phyloP scores from a whole-genome alignment of 2,888 invertebrate species.

The Cataglyphis livida region DNA sequence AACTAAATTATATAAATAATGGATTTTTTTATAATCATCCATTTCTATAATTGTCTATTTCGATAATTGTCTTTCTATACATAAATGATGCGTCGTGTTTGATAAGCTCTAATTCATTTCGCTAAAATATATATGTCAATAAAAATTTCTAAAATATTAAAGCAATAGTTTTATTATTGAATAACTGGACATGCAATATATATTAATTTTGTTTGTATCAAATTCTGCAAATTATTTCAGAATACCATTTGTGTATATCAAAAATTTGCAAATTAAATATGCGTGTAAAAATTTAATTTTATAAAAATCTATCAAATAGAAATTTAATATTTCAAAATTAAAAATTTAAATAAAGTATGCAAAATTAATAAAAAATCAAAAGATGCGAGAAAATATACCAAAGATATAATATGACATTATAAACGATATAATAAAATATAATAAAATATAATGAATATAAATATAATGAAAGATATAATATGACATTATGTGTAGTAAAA shows the following conservation, averaged over 20 bases:
- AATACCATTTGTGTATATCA: not conserved
- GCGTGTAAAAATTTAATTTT: not conserved
- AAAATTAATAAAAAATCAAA: not conserved
- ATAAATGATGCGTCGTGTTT: not conserved
- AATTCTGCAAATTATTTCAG: not conserved
- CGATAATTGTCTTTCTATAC: slow-evolving; percentile 7
- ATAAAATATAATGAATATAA: too few species aligned
- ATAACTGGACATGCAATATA: not conserved
- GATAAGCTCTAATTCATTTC: not conserved
- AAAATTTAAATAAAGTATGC: not conserved
- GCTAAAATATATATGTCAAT: not conserved
- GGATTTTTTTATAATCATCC: not conserved
- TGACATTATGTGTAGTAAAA: not conserved
- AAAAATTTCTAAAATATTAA: not conserved
- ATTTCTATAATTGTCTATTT: not conserved
- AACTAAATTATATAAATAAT: slow-evolving; percentile 21
- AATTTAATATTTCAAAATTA: not conserved
- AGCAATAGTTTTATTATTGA: not conserved
- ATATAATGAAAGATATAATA: not conserved
- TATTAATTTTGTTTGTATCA: not conserved
- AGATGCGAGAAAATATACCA: not conserved
- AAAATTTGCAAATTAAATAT: not conserved
- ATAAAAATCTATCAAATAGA: slow-evolving; percentile 1
- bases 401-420: not conserved
- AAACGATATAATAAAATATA: too few species aligned